These are phyloP conservation scores for Cecidostiba fungosa DNA, from an alignment of 2,888 invertebrate genomes.

Conservation along the genomic window DNA sequence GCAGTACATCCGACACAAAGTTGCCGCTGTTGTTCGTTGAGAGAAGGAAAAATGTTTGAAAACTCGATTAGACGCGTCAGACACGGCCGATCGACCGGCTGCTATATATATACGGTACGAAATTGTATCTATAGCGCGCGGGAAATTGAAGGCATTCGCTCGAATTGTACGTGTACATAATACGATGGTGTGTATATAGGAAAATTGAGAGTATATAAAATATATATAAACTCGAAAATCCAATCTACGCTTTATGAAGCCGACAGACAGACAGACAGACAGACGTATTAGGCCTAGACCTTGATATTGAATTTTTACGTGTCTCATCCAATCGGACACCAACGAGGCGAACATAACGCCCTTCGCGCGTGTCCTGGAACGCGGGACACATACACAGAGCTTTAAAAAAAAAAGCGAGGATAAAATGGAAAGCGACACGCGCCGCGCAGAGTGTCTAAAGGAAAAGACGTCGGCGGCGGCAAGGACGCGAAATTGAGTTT, in stretches of 20 bases:
- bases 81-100: not conserved
- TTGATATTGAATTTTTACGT: conserved; percentile 58
- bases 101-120: too few relatives aligned
- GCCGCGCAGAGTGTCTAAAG: conserved; percentile 17
- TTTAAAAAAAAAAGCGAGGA: conserved; percentile 49
- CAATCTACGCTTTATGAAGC: conserved; percentile 40
- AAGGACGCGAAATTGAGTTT: conserved; percentile 64
- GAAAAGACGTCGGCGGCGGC: conserved; percentile 18
- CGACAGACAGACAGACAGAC: conserved; percentile 17
- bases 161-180: not conserved
- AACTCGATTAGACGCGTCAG: conserved; percentile 25
- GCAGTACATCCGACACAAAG: conserved; percentile 12
- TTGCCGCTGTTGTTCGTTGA: not conserved
- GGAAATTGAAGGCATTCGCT: conserved; percentile 38
- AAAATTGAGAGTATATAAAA: conserved; percentile 34
- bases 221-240: conserved; percentile 43
- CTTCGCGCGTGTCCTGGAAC: conserved; percentile 37
- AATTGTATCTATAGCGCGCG: not conserved
- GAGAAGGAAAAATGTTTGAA: conserved; percentile 14
- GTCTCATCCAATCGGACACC: conserved; percentile 55
- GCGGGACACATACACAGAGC: not conserved
- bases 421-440: conserved; percentile 32
- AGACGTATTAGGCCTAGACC: conserved; percentile 40
- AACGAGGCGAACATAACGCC: conserved; percentile 52
- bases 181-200: too few relatives aligned